A percentile compares a stretch with the other conserved stretches of the same genome.
Evolutionary conservation across 1,140 invertebrate species (phyloP).

Genomic region (Neocloeon triangulifer): DNA sequence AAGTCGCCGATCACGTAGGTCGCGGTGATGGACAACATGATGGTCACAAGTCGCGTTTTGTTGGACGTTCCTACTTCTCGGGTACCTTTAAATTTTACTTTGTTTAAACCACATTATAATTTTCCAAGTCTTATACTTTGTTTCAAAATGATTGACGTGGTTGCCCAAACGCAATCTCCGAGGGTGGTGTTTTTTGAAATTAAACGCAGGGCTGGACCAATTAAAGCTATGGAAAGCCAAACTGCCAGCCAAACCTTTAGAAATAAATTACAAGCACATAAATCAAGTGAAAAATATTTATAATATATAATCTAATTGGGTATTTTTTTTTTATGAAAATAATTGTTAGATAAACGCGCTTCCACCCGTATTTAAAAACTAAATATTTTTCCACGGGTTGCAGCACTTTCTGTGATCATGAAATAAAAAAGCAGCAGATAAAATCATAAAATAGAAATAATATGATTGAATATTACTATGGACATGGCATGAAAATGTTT

Average conservation of each 20-base stretch:
- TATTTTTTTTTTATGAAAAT: no score
- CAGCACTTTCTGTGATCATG: no score
- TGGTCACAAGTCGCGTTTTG: constrained; percentile 31
- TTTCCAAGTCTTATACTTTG: constrained; percentile 25
- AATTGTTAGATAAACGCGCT: no score
- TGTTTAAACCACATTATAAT: no score
- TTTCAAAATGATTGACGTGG: constrained; percentile 33
- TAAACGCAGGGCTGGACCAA: constrained; percentile 28
- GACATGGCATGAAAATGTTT: no score
- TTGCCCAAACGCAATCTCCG: constrained; percentile 39
- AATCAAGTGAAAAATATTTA: no score
- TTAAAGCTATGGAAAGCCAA: constrained; percentile 22
- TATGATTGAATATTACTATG: no score
- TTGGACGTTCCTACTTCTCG: constrained; percentile 28
- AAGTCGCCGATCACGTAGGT: constrained; percentile 49
- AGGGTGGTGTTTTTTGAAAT: constrained; percentile 30
- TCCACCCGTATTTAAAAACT: no score
- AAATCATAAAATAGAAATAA: no score
- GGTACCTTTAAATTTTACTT: constrained; percentile 17
- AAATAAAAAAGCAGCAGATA: no score
- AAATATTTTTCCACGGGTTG: no score
- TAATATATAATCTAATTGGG: no score
- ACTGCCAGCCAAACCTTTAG: constrained; percentile 34
- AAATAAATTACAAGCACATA: constrained; percentile 10
- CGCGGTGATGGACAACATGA: constrained; percentile 34